phyloP scores from a whole-genome alignment of 2,888 invertebrate species.

The Drosophila formosana region DNA sequence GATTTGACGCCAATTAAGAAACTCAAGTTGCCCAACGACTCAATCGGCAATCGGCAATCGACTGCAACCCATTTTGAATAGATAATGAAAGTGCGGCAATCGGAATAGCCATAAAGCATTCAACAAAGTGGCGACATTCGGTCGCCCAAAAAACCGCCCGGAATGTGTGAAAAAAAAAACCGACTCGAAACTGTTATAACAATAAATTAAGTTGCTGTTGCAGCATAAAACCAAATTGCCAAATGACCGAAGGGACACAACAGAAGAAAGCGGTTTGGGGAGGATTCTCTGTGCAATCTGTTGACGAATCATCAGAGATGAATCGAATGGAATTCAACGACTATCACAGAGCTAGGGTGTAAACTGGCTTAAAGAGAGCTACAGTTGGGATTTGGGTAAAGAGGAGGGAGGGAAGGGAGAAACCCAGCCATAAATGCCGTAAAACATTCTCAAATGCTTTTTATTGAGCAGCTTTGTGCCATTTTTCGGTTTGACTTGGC shows the following conservation, averaged over 20 bases:
- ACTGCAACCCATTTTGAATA: slow-evolving; percentile 43
- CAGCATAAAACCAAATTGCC: slow-evolving; percentile 72
- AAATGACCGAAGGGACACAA: slow-evolving; percentile 53
- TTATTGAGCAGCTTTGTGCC: slow-evolving; percentile 59
- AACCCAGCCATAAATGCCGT: slow-evolving; percentile 48
- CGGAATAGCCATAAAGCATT: slow-evolving; percentile 55
- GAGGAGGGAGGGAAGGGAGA: background rate
- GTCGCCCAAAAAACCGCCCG: slow-evolving; percentile 22
- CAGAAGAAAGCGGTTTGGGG: background rate
- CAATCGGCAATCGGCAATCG: background rate
- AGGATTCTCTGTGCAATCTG: slow-evolving; percentile 53
- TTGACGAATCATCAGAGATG: slow-evolving; percentile 64
- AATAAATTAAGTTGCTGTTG: slow-evolving; percentile 79
- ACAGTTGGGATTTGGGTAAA: slow-evolving; percentile 4
- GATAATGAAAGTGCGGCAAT: slow-evolving; percentile 56
- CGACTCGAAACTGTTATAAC: slow-evolving; percentile 63
- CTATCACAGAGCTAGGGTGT: slow-evolving; percentile 6
- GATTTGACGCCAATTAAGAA: slow-evolving; percentile 30
- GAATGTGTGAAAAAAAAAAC: slow-evolving; percentile 28
- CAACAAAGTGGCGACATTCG: slow-evolving; percentile 57
- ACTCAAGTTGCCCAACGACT: slow-evolving; percentile 12
- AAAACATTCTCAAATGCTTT: slow-evolving; percentile 61
- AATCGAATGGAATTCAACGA: slow-evolving; percentile 39
- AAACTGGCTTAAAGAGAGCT: slow-evolving; percentile 8
- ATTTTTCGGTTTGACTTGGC: slow-evolving; percentile 64